Evolutionary conservation across 2,113 vertebrate species (phyloP).

Genomic region (Cyanoderma ruficeps): DNA sequence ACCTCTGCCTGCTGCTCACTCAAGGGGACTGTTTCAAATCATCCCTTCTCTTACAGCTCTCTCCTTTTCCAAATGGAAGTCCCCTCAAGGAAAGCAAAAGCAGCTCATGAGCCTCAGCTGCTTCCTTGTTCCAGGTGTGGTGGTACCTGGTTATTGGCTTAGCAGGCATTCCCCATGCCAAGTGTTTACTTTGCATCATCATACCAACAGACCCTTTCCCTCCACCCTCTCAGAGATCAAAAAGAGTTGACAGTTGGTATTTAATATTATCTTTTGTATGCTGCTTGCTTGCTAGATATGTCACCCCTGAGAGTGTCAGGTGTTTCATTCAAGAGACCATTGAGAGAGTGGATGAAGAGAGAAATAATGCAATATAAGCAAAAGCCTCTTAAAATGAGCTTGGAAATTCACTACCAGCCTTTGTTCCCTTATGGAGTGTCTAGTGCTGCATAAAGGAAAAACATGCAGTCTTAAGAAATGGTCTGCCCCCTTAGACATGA

Average conservation of each 20-base stretch:
- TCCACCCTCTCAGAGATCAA: not conserved
- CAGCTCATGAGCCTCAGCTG: not conserved
- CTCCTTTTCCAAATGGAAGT: not conserved
- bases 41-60: not conserved
- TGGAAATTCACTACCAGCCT: not conserved
- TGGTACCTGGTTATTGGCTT: not conserved
- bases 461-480: not conserved
- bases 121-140: not conserved
- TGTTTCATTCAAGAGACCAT: not conserved
- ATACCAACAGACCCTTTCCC: not conserved
- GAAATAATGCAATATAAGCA: not conserved
- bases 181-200: not conserved
- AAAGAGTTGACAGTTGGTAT: not conserved
- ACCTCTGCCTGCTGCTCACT: not conserved
- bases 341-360: not conserved
- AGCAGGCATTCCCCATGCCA: not conserved
- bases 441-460: not conserved
- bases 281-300: not conserved
- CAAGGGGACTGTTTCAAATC: not conserved
- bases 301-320: not conserved
- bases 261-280: not conserved
- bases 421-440: not conserved
- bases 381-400: not conserved
- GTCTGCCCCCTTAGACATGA: not conserved
- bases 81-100: not conserved